Evolutionary conservation across 2,113 vertebrate species (phyloP).

Genomic region (Emydocephalus ijimae): DNA sequence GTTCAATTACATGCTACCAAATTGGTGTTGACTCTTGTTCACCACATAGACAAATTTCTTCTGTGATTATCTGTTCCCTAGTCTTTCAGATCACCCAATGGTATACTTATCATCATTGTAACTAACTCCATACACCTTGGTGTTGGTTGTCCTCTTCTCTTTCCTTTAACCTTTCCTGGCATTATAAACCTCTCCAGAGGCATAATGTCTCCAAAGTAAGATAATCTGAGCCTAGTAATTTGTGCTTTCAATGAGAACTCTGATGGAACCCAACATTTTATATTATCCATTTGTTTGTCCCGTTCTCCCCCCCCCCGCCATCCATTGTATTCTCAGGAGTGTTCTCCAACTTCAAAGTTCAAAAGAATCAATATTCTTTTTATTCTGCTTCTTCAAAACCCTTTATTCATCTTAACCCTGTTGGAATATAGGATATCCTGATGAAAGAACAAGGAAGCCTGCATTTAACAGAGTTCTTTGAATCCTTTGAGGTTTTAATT

Average conservation of each 20-base stretch:
- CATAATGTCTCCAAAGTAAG: not conserved
- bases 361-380: not conserved
- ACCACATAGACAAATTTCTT: not conserved
- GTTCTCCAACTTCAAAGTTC: not conserved
- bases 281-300: not conserved
- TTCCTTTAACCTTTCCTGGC: not conserved
- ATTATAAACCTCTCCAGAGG: not conserved
- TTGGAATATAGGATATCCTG: not conserved
- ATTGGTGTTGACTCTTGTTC: not conserved
- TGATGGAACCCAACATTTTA: not conserved
- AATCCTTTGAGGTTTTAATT: not conserved
- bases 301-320: accelerated
- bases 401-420: not conserved
- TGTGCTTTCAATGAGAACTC: not conserved
- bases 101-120: not conserved
- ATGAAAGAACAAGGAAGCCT: not conserved
- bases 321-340: not conserved
- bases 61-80: not conserved
- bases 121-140: not conserved
- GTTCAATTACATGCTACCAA: not conserved
- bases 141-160: not conserved
- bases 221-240: not conserved
- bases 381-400: not conserved
- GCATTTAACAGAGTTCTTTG: not conserved
- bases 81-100: not conserved